Base-by-base conservation (phyloP, 1,140 invertebrate genomes). In the Rhizoglyphus robini region DNA sequence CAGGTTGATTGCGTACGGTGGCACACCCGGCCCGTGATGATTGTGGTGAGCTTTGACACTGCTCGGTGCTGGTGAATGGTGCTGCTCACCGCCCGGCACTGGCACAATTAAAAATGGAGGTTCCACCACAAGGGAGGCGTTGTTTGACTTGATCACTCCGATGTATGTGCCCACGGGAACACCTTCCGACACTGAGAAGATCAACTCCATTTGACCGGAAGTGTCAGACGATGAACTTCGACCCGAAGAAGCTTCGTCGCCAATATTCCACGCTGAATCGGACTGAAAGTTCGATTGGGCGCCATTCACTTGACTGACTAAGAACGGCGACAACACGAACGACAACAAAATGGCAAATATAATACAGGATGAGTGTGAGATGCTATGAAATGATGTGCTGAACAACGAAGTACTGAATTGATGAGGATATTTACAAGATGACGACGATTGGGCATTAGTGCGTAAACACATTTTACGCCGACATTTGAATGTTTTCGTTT, bases 101-200 rank as follows among this genome's bases (percentile, higher is more conserved):
- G 88, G 86, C 4, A 94, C 88, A 54, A 94, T 91, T 41, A 92
- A 81, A 76, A 92, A 92, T 0, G 89, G 89, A 4, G 88, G 87
- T 79, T 68, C 83, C 34, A 71, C 72, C 15, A 73, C 71, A 15
- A 72, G 71, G 49, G 71, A 67, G n/a, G 81, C 79, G 15, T 70
- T 79, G 36, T 84, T 84, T 70, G 86, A 73, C 1, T 85, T 86
- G 68, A 93, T 90, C 73, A 85, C 87, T 15, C 89, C 90, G 59
- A 95, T 88, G 58, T 86, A 81, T 41, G 88, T 88, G 47, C 87
- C 88, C n/a, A 88, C 81, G 4, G 85, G 83, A 32, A 64, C 63
- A 38, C 29, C 29, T 51, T 64, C 63, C 5, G 46, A 25, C 23
- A 64, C 27, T 30, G 63, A 32, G 41, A 64, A 64, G 11, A 20